phyloP scores from a whole-genome alignment of 2,888 invertebrate species.

The Cremastinae sp. region DNA sequence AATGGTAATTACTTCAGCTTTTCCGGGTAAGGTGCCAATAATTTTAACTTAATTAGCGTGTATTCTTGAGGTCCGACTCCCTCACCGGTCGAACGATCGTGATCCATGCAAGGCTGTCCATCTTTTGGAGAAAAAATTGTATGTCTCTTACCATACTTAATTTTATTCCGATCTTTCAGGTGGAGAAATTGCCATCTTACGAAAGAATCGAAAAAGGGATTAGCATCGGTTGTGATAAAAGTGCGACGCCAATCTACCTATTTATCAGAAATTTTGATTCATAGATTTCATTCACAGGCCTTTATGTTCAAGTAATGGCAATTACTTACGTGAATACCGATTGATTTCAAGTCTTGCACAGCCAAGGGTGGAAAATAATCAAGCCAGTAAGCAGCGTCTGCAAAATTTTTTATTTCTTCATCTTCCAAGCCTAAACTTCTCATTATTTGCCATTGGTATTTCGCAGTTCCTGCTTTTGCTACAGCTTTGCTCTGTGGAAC shows the following conservation, averaged over 20 bases:
- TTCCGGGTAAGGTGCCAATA: conserved; percentile 87
- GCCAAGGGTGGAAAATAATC: conserved; percentile 97
- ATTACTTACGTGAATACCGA: conserved; percentile 92
- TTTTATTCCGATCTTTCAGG: conserved; percentile 91
- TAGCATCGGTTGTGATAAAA: conserved; percentile 99
- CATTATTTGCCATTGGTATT: conserved; percentile 99
- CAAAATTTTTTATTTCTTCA: conserved; percentile 96
- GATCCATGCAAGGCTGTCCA: conserved; percentile 99
- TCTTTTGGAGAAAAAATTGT: conserved; percentile 98
- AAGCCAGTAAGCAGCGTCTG: conserved; percentile 96
- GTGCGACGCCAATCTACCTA: conserved; percentile 98
- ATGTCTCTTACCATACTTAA: conserved; percentile 98
- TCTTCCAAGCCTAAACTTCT: conserved; percentile 92
- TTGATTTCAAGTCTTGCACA: conserved; percentile 90
- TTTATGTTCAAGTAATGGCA: neutral
- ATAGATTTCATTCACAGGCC: neutral
- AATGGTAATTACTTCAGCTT: conserved; percentile 84
- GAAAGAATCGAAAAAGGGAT: conserved; percentile 99
- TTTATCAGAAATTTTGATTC: conserved; percentile 20
- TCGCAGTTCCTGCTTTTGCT: conserved; percentile 93
- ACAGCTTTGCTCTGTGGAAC: conserved; percentile 91
- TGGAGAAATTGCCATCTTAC: conserved; percentile 97
- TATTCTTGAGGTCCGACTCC: conserved; percentile 99
- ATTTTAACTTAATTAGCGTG: conserved; percentile 95
- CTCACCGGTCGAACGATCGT: conserved; percentile 97